A percentile compares a stretch with the other conserved stretches of the same genome.
Evolutionary conservation across 2,797 vertebrate genomes (phyloP).

Genomic region (Acropternis orthonyx): DNA sequence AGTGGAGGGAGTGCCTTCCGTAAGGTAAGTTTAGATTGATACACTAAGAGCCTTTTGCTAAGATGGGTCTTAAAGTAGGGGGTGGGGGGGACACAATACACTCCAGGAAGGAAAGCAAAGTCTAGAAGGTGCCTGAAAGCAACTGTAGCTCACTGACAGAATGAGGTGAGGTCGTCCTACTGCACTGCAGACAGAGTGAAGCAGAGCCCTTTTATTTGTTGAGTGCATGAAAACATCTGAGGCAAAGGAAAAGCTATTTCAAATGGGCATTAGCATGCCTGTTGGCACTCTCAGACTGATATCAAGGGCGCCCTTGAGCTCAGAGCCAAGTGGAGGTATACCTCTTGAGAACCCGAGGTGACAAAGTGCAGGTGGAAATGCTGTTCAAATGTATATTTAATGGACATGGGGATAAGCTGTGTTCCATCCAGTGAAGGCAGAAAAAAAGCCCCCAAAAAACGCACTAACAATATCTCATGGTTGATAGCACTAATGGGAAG

Average conservation of each 20-base stretch:
- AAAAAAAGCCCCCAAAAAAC: background rate
- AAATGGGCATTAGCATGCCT: constrained; percentile 68
- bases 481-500: background rate
- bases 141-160: constrained; percentile 45
- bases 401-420: constrained; percentile 53
- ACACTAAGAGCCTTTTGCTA: background rate
- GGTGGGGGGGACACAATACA: fast-evolving
- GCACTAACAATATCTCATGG: background rate
- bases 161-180: constrained; percentile 54
- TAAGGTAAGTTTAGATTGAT: background rate
- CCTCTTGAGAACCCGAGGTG: constrained; percentile 55
- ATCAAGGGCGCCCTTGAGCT: constrained; percentile 67
- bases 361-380: constrained; percentile 66
- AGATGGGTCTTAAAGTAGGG: background rate
- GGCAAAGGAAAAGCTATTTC: constrained; percentile 57
- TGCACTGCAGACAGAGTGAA: background rate
- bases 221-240: constrained; percentile 57
- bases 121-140: constrained; percentile 45
- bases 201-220: constrained; percentile 49
- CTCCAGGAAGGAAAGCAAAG: constrained; percentile 21
- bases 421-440: constrained; percentile 22
- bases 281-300: constrained; percentile 59
- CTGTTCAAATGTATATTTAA: constrained; percentile 73
- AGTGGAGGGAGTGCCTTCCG: background rate
- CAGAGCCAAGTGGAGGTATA: constrained; percentile 64